These are phyloP conservation scores for Mnemiopsis leidyi DNA, from an alignment of 37 sponge, comb jelly and placozoan genomes.

Conservation along the genomic window DNA sequence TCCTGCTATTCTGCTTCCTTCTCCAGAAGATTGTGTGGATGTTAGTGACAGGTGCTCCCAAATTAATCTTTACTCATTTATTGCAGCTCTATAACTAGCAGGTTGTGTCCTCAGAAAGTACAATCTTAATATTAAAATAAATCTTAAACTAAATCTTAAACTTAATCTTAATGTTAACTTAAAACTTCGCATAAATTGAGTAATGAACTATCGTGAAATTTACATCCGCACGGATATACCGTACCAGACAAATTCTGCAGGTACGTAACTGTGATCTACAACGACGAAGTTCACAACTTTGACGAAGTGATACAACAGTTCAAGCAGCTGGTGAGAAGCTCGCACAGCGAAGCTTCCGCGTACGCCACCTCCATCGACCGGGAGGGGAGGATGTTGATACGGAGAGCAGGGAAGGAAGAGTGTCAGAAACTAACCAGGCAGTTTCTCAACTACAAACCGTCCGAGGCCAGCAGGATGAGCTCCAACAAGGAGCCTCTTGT, in stretches of 20 bases:
- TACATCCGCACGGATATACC: no score
- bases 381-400: conserved; percentile 42
- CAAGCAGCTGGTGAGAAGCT: conserved; percentile 37
- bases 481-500: conserved; percentile 7
- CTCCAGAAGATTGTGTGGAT: not conserved
- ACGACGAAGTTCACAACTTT: conserved; percentile 62
- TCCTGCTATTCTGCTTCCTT: not conserved
- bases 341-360: conserved; percentile 54
- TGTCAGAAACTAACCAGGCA: not conserved
- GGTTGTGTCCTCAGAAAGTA: no score
- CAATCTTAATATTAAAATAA: no score
- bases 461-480: not conserved
- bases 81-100: no score
- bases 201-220: no score
- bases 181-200: no score
- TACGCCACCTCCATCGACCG: conserved; percentile 43
- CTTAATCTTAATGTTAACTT: no score
- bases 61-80: no score
- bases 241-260: no score
- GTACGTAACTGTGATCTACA: conserved; percentile 41
- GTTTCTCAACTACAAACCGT: conserved; percentile 30
- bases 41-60: not conserved
- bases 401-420: not conserved
- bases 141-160: no score
- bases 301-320: conserved; percentile 58